Evolutionary conservation across 2,113 vertebrate genomes (phyloP), one percentile per base, ranked within the genome.

Genomic region (Delphinapterus leucas): DNA sequence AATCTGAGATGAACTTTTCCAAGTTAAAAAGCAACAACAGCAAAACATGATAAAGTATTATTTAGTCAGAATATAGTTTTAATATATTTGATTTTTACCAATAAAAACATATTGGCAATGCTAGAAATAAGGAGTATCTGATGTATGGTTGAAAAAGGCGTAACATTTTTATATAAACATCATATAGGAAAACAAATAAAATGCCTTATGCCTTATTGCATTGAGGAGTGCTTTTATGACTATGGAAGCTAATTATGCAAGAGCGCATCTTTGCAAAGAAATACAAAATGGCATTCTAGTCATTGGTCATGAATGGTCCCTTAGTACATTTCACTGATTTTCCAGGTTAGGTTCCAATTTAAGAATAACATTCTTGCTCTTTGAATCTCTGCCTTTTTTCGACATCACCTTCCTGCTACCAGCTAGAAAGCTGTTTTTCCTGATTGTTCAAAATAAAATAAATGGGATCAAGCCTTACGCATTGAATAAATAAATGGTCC

Each of bases 11-110:
- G 55, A 73, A 90, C 53, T 90, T 95, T 86, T 83, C n/a, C 88
- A 92, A 87, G 36, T 79, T 90, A 90, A 90, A 93, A 93, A 84
- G 53, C 38, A 33, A 73, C 10, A 91, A 33, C 15, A 68, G 23
- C 49, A 88, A 88, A 14, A 65, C 63, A 58, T 21, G 14, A 28
- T 70, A 53, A 26, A 67, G 38, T 86, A 38, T 68, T 94, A 53
- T 73, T 90, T 76, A 18, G 33, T n/a, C 47, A 83, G 79, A n/a
- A 74, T 80, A 20, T 53, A 90, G 5, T 77, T 70, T 90, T 96
- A 71, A 81, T 86, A 60, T 86, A 58, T 96, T 61, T 93, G 15
- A 91, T 61, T 74, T 93, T 93, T 91, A 77, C 36, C n/a, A 55
- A 80, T 81, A 76, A 81, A 95, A 77, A 26, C 18, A 36, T 38